Evolutionary conservation across 64 coral and sea anemone genomes (phyloP), one percentile per base, ranked within the genome.

Genomic region (Pachyseris speciosa): DNA sequence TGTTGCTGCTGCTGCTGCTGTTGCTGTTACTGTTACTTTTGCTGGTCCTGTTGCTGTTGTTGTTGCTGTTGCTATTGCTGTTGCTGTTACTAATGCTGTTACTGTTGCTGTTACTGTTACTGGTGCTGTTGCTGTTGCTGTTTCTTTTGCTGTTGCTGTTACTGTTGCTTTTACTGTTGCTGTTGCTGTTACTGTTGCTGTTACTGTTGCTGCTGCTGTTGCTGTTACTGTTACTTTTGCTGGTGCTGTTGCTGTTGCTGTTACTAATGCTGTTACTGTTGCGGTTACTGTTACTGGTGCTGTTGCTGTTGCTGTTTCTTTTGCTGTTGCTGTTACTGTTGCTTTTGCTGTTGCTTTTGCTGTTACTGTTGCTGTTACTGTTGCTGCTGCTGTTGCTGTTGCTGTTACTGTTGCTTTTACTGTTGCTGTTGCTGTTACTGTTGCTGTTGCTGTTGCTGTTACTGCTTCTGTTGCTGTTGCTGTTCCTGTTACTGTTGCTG

Each of bases 201-300:
- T 30, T 81, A 1, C 12, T 81, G 31, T 60, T 58, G 2, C 32
- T 81, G 4, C 20, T 81, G 28, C 49, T 58, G 9, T 30, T 57
- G 24, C 43, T 81, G 53, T 38, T 58, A 50, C 36, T 81, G 49
- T 57, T 58, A 44, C 49, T 81, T 13, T 58, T 81, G 48, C 43
- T 81, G 24, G 6, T 57, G 44, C 32, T 81, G 49, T 58, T 58
- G 24, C 24, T 55, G 22, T 44, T 81, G 5, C 36, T 58, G 24
- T 38, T 81, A 12, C 57, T 55, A 12, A 22, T 58, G 9, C 42
- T 81, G 49, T 81, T 57, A 20, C 43, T 58, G 24, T 37, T 58
- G 26, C 24, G 55, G 6, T 60, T 30, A n/a, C 42, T 58, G 49
- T 30, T 81, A 8, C 34, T 58, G 24, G 4, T 57, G 77, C 2